Base-by-base conservation (phyloP, 2,888 invertebrate genomes). In the Trichacis sp. region DNA sequence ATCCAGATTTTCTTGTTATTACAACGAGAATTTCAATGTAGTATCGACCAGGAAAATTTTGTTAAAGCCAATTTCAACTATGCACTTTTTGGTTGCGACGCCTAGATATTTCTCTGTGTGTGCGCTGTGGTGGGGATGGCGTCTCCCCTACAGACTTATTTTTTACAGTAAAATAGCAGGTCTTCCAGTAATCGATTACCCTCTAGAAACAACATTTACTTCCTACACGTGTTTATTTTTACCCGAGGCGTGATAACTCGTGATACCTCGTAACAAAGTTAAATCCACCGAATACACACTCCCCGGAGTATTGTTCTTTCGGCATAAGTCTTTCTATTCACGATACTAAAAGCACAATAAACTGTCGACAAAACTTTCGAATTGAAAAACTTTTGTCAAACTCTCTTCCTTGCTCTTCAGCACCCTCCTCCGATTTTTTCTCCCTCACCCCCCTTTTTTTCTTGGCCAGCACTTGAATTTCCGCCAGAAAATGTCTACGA, bases 361-460 rank as follows among this genome's bases (percentile, higher is more conserved):
- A 77, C 76, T 72, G 70, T 60, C 72, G 64, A 68, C 69, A 63
- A 76, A 80, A 75, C 77, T 81, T 77, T 74, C 63, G 64, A 70
- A 81, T 82, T 78, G 79, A 82, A 82, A 82, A 82, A 82, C 74
- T 82, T 82, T 79, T 61, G 63, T 54, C 63, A 66, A 73, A 76
- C 40, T 71, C 70, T 66, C 61, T 70, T 68, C 68, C 67, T 56
- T 47, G 40, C 52, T 48, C 65, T 62, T 50, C 24, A 8, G 4
- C 24, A 8, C 3, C 24, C 8, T 24, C 24, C 50, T 51, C n/a
- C 63, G 24, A 24, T 68, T 61, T 43, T 58, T 24, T 59, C 59
- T 59, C 45, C 40, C 36, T 58, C 53, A 63, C 63, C 66, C 11
- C 33, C n/a, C n/a, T 60, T 61, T 50, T 62, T 59, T 67, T 63